phyloP scores from a whole-genome alignment of 2,797 vertebrate species.

The Gobionotothen gibberifrons region DNA sequence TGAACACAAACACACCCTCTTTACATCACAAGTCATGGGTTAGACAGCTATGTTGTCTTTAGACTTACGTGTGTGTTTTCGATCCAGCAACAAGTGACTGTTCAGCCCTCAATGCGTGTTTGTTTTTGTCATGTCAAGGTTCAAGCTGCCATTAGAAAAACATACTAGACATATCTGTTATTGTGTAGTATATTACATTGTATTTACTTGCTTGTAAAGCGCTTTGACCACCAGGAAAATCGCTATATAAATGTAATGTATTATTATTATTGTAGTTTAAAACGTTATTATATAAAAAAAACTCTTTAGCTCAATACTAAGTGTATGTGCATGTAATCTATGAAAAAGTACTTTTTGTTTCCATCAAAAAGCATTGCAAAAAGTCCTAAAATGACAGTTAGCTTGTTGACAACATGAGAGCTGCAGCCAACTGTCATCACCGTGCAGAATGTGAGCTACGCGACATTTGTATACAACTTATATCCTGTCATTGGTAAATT shows the following conservation, averaged over 20 bases:
- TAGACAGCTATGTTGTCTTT: conserved; percentile 33
- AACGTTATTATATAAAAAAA: no score
- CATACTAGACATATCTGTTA: background rate
- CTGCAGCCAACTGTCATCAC: background rate
- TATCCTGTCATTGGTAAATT: rapidly evolving
- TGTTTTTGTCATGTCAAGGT: background rate
- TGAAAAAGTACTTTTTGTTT: background rate
- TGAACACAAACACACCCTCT: conserved; percentile 40
- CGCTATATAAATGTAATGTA: no score
- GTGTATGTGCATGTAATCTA: no score
- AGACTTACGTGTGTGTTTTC: background rate
- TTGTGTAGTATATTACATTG: background rate
- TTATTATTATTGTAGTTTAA: background rate
- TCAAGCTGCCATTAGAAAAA: background rate
- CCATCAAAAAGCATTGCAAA: background rate
- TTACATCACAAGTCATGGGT: conserved; percentile 51
- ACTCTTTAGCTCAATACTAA: no score
- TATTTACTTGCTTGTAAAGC: no score
- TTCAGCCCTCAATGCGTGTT: background rate
- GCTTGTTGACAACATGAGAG: conserved; percentile 25
- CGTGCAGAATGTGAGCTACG: background rate
- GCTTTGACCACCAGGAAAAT: no score
- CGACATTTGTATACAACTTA: background rate
- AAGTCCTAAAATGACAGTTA: background rate
- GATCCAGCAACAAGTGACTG: conserved; percentile 4